These are phyloP conservation scores for Neelides folsomi DNA, from an alignment of 2,888 invertebrate genomes.

Conservation along the genomic window DNA sequence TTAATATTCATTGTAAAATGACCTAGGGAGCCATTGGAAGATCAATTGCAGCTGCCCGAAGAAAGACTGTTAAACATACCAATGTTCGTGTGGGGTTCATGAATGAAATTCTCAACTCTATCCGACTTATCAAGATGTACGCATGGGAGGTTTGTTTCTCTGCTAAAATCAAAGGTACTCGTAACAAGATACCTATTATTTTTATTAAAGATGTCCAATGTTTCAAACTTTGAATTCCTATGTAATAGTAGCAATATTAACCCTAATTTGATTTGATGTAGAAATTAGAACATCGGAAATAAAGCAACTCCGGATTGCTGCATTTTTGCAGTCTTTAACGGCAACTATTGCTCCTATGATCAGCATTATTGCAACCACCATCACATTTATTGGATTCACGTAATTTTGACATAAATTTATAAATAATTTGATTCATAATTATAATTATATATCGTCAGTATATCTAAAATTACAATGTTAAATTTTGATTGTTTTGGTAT, in stretches of 20 bases:
- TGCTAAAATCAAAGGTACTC: constrained; percentile 37
- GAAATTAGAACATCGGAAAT: constrained; percentile 37
- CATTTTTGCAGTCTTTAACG: constrained; percentile 39
- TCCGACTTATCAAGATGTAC: constrained; percentile 46
- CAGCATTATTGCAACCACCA: constrained; percentile 38
- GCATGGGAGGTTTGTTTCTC: constrained; percentile 45
- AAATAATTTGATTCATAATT: not conserved
- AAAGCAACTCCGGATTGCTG: constrained; percentile 37
- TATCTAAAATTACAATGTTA: not conserved
- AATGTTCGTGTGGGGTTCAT: constrained; percentile 39
- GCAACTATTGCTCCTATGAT: constrained; percentile 38
- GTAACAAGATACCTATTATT: too few relatives aligned
- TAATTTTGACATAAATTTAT: constrained; percentile 4
- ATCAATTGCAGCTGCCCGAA: constrained; percentile 34
- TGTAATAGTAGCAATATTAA: too few relatives aligned
- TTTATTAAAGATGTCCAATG: too few relatives aligned
- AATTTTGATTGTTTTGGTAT: constrained; percentile 6
- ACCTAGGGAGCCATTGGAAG: constrained; percentile 35
- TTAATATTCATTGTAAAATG: too few relatives aligned
- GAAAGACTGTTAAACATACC: constrained; percentile 35
- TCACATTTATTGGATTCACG: constrained; percentile 38
- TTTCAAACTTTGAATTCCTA: too few relatives aligned
- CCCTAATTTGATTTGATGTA: constrained; percentile 8
- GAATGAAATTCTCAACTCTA: constrained; percentile 44
- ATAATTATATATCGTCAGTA: not conserved